Base-by-base conservation (phyloP, 2,113 vertebrate genomes). In the Gavia stellata region DNA sequence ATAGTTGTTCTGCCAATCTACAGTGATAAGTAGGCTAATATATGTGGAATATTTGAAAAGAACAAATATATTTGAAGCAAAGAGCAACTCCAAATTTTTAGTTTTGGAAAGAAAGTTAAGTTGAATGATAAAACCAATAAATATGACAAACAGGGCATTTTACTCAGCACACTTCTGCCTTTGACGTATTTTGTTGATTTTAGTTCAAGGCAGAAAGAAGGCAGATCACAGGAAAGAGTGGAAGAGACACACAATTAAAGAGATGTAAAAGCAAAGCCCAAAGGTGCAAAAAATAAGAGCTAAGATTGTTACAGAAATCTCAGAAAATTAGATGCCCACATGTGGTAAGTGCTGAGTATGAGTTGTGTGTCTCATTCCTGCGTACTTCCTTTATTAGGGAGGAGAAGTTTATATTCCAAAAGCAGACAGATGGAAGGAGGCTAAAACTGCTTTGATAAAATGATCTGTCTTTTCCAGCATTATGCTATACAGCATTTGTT, bases 401-500 rank as follows among this genome's bases (percentile, higher is more conserved):
- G n/a, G 33, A 67, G 24, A 44, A 29, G 2, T 42, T 70, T 53
- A n/a, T 29, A 50, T 33, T 71, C 11, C 52, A 75, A 95, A 95
- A 95, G 55, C 6, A 77, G 50, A 78, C 5, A 79, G 45, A 47
- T 6, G 6, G 36, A 82, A 89, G 6, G 5, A 79, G 21, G 53
- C 14, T 77, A 83, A 71, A 86, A 75, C 3, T 42, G 29, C 29
- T 65, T 50, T 26, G 19, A 87, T 47, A 84, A 75, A 58, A 71
- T 12, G 36, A 65, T 31, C n/a, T 42, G 29, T 29, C 34, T 74
- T 75, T 74, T 90, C 20, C 63, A 92, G 74, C 16, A 81, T 36
- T 81, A 59, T 34, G 40, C 66, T n/a, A 71, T 18, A 63, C 4
- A 40, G 14, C 0, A 0, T 42, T 77, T 75, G 9, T 7, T 74